These are phyloP conservation scores for Ciconia boyciana DNA, from an alignment of 2,113 vertebrate genomes.

Conservation along the genomic window DNA sequence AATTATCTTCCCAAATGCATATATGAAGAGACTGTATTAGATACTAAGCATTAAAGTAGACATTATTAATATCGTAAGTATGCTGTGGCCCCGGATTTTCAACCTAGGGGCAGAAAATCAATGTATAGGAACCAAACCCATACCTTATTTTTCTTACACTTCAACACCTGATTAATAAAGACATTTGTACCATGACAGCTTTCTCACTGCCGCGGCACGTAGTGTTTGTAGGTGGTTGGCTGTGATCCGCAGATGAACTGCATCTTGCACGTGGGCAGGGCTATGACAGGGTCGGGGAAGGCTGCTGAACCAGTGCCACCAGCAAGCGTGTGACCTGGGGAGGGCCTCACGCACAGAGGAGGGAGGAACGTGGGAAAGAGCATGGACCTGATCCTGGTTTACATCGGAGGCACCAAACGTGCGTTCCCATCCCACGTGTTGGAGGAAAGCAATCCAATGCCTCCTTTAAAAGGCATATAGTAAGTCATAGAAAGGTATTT, in stretches of 20 bases:
- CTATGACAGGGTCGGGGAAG: no score
- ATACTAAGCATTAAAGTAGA: neutral
- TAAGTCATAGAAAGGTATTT: neutral
- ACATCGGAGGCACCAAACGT: no score
- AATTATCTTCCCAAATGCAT: neutral
- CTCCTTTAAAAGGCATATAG: neutral
- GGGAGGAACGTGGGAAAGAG: neutral
- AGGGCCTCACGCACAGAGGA: accelerated
- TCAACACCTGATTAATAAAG: neutral
- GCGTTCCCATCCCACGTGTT: accelerated
- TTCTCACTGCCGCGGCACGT: accelerated
- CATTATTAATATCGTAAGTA: neutral
- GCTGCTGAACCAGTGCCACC: neutral
- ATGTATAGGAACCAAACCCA: neutral
- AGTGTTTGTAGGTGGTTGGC: neutral
- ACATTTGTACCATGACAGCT: neutral
- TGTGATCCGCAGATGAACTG: neutral
- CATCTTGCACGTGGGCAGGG: neutral
- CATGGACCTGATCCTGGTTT: accelerated
- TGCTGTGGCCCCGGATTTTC: neutral
- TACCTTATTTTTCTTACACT: neutral
- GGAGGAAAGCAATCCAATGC: neutral
- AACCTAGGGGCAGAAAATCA: neutral
- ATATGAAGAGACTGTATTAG: neutral
- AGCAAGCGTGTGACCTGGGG: no score